Percentiles rank a stretch among this genome's conserved stretches.
Evolutionary conservation across 2,113 vertebrate genomes (phyloP).

Genomic region (Carassius carassius): DNA sequence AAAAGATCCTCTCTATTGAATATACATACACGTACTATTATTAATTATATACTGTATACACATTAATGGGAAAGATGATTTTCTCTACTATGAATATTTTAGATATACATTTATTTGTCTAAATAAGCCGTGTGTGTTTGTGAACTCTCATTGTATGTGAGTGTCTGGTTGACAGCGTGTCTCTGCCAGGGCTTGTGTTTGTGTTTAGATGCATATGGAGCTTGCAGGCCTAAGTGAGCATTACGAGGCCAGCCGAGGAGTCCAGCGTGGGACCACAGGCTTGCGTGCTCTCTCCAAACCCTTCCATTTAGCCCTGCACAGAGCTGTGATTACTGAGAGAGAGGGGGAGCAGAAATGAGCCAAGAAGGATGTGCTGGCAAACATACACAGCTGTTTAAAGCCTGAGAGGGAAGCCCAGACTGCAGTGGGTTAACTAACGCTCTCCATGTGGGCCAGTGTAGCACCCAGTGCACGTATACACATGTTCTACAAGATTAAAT

Average conservation of each 20-base stretch:
- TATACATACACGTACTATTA: background rate
- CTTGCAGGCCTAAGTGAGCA: constrained; percentile 56
- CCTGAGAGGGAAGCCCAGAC: constrained; percentile 39
- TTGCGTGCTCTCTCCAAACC: constrained; percentile 44
- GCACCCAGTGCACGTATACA: constrained; percentile 46
- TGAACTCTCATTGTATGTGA: constrained; percentile 9
- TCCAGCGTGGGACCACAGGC: constrained; percentile 58
- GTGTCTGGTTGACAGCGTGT: constrained; percentile 34
- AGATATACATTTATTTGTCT: background rate
- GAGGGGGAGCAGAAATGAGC: constrained; percentile 56
- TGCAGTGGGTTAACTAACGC: constrained; percentile 45
- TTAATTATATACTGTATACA: too few relatives aligned
- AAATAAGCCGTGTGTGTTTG: background rate
- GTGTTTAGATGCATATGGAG: constrained; percentile 52
- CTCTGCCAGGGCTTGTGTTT: constrained; percentile 44
- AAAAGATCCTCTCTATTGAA: too few relatives aligned
- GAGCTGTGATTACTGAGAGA: constrained; percentile 61
- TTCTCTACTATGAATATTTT: background rate
- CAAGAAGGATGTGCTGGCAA: constrained; percentile 49
- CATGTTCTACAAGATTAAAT: constrained; percentile 8
- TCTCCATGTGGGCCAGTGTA: constrained; percentile 53
- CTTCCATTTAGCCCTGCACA: constrained; percentile 55
- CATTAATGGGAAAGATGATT: background rate
- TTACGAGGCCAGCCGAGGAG: constrained; percentile 42
- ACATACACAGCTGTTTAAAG: constrained; percentile 43